These are phyloP conservation scores for Xyrauchen texanus DNA, from an alignment of 2,113 vertebrate genomes.

Conservation along the genomic window DNA sequence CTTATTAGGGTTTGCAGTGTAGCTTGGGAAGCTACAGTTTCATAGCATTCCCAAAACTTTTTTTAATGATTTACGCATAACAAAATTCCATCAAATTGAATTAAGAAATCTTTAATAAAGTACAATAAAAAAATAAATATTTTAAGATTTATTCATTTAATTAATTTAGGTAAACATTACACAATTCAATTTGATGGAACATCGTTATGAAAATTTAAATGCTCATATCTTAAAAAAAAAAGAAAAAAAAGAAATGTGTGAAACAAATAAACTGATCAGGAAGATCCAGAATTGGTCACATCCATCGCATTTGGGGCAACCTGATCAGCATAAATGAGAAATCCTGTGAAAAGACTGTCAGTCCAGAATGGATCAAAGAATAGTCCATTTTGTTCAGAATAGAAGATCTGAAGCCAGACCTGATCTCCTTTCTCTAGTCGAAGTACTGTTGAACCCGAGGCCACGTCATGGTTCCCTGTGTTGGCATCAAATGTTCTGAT, in stretches of 20 bases:
- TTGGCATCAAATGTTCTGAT: slow-evolving; percentile 96
- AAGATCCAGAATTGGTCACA: slow-evolving; percentile 53
- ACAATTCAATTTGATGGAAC: no score
- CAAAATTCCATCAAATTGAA: no score
- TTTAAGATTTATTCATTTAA: no score
- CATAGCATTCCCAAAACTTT: no score
- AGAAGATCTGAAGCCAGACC: slow-evolving; percentile 98
- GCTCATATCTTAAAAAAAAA: no score
- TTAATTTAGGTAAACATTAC: no score
- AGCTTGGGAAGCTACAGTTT: no score
- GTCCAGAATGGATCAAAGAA: slow-evolving; percentile 98
- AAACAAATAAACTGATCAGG: slow-evolving; percentile 41
- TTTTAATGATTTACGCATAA: no score
- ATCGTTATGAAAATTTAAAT: no score
- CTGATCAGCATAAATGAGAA: slow-evolving; percentile 90
- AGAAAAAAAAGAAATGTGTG: background rate
- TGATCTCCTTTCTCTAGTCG: slow-evolving; percentile 83
- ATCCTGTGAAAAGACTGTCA: slow-evolving; percentile 95
- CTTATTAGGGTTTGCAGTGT: no score
- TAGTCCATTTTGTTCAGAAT: slow-evolving; percentile 93
- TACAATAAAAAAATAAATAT: no score
- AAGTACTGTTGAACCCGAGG: slow-evolving; percentile 92
- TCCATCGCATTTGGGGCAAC: slow-evolving; percentile 78
- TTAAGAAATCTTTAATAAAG: no score
- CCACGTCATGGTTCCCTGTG: slow-evolving; percentile 93